phyloP scores from a whole-genome alignment of 2,888 invertebrate species.

The Chaetogeoica ovagalla region DNA sequence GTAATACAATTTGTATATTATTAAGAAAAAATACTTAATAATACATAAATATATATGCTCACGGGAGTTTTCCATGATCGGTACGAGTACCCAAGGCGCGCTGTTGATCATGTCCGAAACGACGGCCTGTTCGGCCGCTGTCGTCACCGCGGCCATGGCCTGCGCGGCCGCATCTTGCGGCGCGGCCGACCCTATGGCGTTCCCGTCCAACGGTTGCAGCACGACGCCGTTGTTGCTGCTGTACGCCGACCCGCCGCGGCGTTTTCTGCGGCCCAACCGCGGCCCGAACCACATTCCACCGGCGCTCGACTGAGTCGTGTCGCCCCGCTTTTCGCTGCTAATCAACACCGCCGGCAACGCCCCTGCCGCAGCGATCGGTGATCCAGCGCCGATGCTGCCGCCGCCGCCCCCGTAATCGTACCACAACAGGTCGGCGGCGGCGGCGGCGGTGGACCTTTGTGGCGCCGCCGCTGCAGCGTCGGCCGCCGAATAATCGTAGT shows the following conservation, averaged over 20 bases:
- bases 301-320: constrained; percentile 19
- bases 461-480: constrained; percentile 15
- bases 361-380: background rate
- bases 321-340: constrained; percentile 25
- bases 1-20: too few species aligned
- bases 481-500: constrained; percentile 35
- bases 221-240: constrained; percentile 27
- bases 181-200: constrained; percentile 55
- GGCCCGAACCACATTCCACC: constrained; percentile 62
- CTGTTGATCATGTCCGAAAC: constrained; percentile 60
- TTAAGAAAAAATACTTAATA: background rate
- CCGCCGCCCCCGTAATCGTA: constrained; percentile 29
- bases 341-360: background rate
- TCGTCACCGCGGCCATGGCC: constrained; percentile 57
- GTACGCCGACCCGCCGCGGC: constrained; percentile 57
- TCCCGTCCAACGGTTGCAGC: constrained; percentile 54
- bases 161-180: background rate
- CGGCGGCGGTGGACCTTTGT: constrained; percentile 22
- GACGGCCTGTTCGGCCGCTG: constrained; percentile 58
- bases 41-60: constrained; percentile 16
- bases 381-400: background rate
- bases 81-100: constrained; percentile 60
- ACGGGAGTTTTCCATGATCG: constrained; percentile 57
- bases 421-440: constrained; percentile 31
- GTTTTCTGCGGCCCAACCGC: constrained; percentile 63